A percentile compares a stretch with the other conserved stretches of the same genome.
Evolutionary conservation across 1,140 invertebrate species (phyloP).

Genomic region (Phenacoccus solenopsis): DNA sequence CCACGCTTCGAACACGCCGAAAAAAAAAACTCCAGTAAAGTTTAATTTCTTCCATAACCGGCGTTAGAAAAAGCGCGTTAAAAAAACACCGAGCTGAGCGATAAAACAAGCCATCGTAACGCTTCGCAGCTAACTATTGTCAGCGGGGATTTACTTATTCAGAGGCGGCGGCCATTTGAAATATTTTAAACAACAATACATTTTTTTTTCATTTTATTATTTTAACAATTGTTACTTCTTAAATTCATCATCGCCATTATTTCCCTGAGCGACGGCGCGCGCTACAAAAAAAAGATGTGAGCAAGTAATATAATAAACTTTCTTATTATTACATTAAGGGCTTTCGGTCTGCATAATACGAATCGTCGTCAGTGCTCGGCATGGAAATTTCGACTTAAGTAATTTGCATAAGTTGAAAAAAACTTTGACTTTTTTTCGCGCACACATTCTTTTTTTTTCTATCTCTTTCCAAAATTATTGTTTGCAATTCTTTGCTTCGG

Average conservation of each 20-base stretch:
- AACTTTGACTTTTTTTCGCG: neutral
- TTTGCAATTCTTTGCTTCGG: neutral
- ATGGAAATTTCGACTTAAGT: conserved; percentile 5
- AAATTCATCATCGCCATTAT: neutral
- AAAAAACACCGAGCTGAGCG: no score
- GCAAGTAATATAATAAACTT: conserved; percentile 12
- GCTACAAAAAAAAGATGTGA: neutral
- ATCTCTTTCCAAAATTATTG: conserved; percentile 7
- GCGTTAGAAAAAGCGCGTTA: no score
- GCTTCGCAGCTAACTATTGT: neutral
- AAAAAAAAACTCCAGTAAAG: no score
- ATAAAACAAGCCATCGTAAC: neutral
- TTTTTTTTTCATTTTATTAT: neutral
- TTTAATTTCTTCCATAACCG: no score
- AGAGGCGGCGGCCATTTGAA: neutral
- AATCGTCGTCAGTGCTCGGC: conserved; percentile 1
- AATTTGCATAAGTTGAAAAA: conserved; percentile 11
- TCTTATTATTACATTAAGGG: conserved; percentile 13
- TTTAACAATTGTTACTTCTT: neutral
- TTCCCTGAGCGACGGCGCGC: neutral
- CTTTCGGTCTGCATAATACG: conserved; percentile 7
- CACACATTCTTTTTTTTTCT: neutral
- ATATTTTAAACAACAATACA: neutral
- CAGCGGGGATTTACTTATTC: neutral
- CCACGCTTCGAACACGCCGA: no score